Evolutionary conservation across 2,888 invertebrate genomes (phyloP), one percentile per base, ranked within the genome.

Genomic region (Ophioninae sp.): DNA sequence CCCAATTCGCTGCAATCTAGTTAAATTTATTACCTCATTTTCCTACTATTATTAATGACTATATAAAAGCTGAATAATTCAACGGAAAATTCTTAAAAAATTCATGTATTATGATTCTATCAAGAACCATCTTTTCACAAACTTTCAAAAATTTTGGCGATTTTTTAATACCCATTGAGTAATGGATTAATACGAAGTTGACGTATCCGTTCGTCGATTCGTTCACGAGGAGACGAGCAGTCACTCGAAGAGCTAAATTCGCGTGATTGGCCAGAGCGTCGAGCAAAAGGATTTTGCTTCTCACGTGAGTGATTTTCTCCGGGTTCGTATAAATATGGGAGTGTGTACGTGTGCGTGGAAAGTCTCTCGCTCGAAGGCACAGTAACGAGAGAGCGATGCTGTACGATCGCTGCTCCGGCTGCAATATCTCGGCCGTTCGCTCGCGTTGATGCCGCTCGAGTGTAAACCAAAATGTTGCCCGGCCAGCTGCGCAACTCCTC

Each of bases 391-490:
- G 41, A 64, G 73, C 51, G 73, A 51, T 63, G 78, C 82, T 68
- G 73, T 56, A 68, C 51, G 67, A 71, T 23, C 78, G 82, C 61
- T 59, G 64, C 64, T 51, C 23, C 20, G 23, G 65, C 30, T 72
- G 81, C 71, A 69, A 82, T 85, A 83, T 78, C 83, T 84, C 85
- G 86, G 78, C 84, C 84, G 86, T 82, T 65, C 30, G 65, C 72
- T 71, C 79, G 22, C 59, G 79, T 79, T 72, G 72, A 79, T 83
- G 86, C 86, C 85, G 81, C 71, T 87, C 85, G 81, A 84, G 86
- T 85, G 87, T 86, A 86, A 87, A 86, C 82, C 84, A 81, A 86
- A 87, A 85, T 85, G 84, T 83, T 82, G 83, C 79, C 77, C 69
- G 67, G 82, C 74, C 86, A 87, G 87, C 87, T 87, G 87, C 74